phyloP scores from a whole-genome alignment of 2,797 vertebrate genomes.

The Naso thynnoides region DNA sequence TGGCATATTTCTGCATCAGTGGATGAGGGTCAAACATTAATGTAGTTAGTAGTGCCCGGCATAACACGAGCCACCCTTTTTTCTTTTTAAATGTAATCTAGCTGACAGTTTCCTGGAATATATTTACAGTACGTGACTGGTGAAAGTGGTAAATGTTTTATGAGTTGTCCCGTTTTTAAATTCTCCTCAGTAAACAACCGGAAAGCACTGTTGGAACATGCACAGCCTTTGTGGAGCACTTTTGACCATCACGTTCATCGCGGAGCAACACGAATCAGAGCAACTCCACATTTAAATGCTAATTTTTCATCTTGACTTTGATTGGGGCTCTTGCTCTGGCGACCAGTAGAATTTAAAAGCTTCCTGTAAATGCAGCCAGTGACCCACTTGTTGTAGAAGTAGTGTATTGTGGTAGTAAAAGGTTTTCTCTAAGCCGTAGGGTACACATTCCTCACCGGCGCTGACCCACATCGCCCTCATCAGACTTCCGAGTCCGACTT shows the following conservation, averaged over 20 bases:
- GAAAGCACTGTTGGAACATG: neutral
- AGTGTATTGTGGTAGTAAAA: conserved; percentile 44
- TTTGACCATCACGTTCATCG: neutral
- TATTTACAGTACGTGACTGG: neutral
- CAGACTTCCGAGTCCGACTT: conserved; percentile 25
- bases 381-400: conserved; percentile 48
- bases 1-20: conserved; percentile 4
- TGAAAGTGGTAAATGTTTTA: neutral
- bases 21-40: neutral
- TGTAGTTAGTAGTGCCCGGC: neutral
- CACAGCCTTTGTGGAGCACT: neutral
- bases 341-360: conserved; percentile 18
- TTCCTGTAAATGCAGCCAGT: conserved; percentile 31
- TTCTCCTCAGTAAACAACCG: neutral
- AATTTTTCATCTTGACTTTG: neutral
- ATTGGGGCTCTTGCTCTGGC: conserved; percentile 2
- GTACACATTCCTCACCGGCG: conserved; percentile 52
- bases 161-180: neutral
- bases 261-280: neutral
- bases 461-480: conserved; percentile 46
- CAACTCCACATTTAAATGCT: neutral
- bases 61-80: neutral
- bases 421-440: conserved; percentile 33
- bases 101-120: neutral
- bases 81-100: neutral